phyloP scores from a whole-genome alignment of 1,140 invertebrate species.

The Ditylenchus dipsaci region DNA sequence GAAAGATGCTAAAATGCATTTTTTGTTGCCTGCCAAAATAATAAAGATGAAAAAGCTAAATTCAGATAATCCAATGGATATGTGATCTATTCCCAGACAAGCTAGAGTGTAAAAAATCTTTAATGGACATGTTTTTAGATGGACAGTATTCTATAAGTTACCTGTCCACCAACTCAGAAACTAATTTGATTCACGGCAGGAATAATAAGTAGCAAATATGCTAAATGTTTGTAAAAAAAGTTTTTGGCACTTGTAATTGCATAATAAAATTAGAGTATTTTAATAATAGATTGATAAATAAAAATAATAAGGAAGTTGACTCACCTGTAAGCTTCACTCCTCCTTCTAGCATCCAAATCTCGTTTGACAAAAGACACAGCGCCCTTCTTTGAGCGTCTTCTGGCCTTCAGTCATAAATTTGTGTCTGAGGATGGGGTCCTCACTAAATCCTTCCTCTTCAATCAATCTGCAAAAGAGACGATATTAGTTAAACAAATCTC shows the following conservation, averaged over 20 bases:
- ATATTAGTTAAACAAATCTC: too few relatives aligned
- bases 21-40: too few relatives aligned
- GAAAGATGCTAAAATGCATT: background rate
- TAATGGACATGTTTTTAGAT: conserved; percentile 51
- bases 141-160: conserved; percentile 58
- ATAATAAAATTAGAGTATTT: too few relatives aligned
- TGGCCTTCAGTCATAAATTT: conserved; percentile 69
- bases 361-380: conserved; percentile 66
- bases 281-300: too few relatives aligned
- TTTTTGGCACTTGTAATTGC: conserved; percentile 45
- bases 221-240: background rate
- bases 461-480: conserved; percentile 69
- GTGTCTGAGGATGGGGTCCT: conserved; percentile 74
- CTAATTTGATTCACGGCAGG: conserved; percentile 52
- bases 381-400: conserved; percentile 31
- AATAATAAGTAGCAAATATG: too few relatives aligned
- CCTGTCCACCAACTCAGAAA: conserved; percentile 59
- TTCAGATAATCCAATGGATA: conserved; percentile 60
- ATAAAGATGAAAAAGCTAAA: conserved; percentile 8
- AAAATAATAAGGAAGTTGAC: too few relatives aligned
- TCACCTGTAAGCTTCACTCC: conserved; percentile 71
- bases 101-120: conserved; percentile 51
- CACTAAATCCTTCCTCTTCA: conserved; percentile 78
- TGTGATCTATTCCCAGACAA: conserved; percentile 49
- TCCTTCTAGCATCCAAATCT: conserved; percentile 85